Base-by-base conservation (phyloP, 2,113 vertebrate genomes). In the Willisornis vidua region DNA sequence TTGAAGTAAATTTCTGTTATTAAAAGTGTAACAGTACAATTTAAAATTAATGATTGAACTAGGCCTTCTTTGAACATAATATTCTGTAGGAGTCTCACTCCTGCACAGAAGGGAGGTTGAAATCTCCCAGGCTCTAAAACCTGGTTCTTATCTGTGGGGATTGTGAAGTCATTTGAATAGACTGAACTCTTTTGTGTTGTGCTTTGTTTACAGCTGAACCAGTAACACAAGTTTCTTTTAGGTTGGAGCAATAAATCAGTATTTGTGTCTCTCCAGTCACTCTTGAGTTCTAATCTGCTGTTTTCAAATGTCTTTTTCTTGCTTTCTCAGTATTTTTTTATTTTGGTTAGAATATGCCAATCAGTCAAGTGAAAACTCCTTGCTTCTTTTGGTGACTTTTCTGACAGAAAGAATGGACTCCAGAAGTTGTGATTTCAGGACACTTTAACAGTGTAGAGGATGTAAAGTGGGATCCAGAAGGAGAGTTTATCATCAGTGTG, bases 401-500 rank as follows among this genome's bases (percentile, higher is more conserved):
- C 67, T 57, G 19, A 91, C 71, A 99, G 99, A 98, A 97, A 70
- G 97, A 98, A 54, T 99, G 99, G 99, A 97, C 96, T 95, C 99
- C 99, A 57, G 98, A 97, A 63, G 98, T 99, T 84, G 98, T 99
- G 65, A 98, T 99, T 96, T 99, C 99, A 13, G 99, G 99, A 83
- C 99, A 99, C 97, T 99, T 99, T 93, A 98, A 98, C 82, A 98
- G 98, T 52, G 99, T 99, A 61, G 99, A 99, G 81, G 99, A 99
- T 96, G 96, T 99, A 52, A 97, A 97, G 91, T 99, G 99, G 99
- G 99, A 99, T 94, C 99, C 99, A 35, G 98, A 99, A 90, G 99
- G 99, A 76, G 98, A 99, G 61, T 99, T 99, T 97, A 96, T 99
- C 51, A 94, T 99, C 68, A 99, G 98, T 28, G 99, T 99, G 87